Conservation (phyloP, 2,888 invertebrate species). For the Tanytarsus gracilentus region DNA sequence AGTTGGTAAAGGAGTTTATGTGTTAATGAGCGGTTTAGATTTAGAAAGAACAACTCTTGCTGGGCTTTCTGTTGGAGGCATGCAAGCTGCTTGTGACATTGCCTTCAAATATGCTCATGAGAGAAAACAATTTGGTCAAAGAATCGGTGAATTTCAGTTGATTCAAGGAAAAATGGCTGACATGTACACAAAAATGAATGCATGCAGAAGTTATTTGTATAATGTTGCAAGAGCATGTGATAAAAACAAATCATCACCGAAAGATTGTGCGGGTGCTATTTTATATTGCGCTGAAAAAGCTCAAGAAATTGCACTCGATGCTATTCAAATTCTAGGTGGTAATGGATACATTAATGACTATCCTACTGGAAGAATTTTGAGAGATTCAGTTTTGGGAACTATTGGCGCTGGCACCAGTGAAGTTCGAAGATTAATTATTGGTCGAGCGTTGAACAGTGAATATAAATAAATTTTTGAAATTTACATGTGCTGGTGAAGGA, state of each 20-base stretch:
- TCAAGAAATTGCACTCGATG: conserved; percentile 79
- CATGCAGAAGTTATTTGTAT: conserved; percentile 86
- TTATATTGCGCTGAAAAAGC: conserved; percentile 84
- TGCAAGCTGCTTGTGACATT: conserved; percentile 91
- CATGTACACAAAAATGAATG: conserved; percentile 82
- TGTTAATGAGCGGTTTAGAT: conserved; percentile 94
- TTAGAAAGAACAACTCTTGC: conserved; percentile 82
- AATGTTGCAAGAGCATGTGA: conserved; percentile 78
- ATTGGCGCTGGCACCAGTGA: conserved; percentile 98
- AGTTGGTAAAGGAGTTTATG: conserved; percentile 87
- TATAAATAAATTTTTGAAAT: conserved; percentile 47
- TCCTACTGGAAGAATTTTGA: conserved; percentile 79
- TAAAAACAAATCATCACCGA: conserved; percentile 62
- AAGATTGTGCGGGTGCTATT: conserved; percentile 94
- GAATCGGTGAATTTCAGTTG: conserved; percentile 88
- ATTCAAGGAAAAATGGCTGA: conserved; percentile 94
- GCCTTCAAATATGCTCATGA: conserved; percentile 93
- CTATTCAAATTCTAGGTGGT: conserved; percentile 96
- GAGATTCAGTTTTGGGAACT: conserved; percentile 97
- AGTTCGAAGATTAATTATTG: conserved; percentile 85
- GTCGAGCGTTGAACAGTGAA: conserved; percentile 75
- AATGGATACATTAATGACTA: conserved; percentile 99
- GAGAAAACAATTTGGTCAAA: conserved; percentile 82
- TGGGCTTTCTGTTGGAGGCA: conserved; percentile 85
- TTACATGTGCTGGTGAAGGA: too few species aligned